Conservation (phyloP, 2,888 invertebrate species). For the Tetanocera ferruginea region DNA sequence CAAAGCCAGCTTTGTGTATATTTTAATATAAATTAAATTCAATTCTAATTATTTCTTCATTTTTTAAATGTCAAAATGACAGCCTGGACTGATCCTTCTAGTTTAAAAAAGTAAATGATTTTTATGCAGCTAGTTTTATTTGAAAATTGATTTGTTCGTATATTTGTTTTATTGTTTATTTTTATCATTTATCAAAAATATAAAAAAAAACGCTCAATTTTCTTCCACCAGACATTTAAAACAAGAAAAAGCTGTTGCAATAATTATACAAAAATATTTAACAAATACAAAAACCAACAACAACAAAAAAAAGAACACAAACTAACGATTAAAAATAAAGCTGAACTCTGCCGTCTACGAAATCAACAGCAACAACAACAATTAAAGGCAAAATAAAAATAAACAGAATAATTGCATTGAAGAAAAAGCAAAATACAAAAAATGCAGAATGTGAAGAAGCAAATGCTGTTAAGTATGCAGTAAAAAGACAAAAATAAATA, state of each 20-base stretch:
- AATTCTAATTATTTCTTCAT: too few species aligned
- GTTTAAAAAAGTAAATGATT: too few species aligned
- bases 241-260: not conserved
- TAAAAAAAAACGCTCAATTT: not conserved
- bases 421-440: not conserved
- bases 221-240: constrained; percentile 19
- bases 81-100: too few species aligned
- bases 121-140: not conserved
- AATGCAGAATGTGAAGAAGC: not conserved
- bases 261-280: not conserved
- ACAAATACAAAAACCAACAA: not conserved
- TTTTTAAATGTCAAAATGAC: too few species aligned
- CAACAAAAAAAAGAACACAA: not conserved
- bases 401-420: not conserved
- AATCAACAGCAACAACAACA: not conserved
- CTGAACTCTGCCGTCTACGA: not conserved
- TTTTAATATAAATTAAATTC: too few species aligned
- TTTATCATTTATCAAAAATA: not conserved
- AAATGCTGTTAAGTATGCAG: not conserved
- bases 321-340: not conserved
- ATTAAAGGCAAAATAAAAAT: not conserved
- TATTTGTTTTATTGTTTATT: not conserved
- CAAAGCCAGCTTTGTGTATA: too few species aligned
- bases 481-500: not conserved
- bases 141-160: not conserved